Evolutionary conservation across 2,888 invertebrate species (phyloP), one percentile per base, ranked within the genome.

Genomic region (Dyspetes luteomarginatus): DNA sequence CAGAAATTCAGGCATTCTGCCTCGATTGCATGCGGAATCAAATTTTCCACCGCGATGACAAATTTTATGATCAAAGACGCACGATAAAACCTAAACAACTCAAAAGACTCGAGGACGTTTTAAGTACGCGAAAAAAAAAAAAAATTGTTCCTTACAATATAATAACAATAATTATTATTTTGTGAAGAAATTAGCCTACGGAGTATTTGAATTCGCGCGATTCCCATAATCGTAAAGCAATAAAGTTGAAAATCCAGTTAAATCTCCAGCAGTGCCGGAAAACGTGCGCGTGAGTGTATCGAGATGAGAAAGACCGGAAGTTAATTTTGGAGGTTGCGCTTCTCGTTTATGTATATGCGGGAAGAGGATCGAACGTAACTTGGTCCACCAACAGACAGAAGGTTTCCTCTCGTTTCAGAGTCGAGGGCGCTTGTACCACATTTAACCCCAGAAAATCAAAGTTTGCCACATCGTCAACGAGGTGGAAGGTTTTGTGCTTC

Each of bases 381-480:
- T 26, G 64, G 62, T 73, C 24, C 26, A 19, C 30, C 36, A 60
- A 52, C 17, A 58, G 24, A 17, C 15, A 4, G 17, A 48, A 48
- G 60, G 22, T 41, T 26, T 64, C 19, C 36, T 67, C 28, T 36
- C 22, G 48, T 48, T 17, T 48, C 17, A 1, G 45, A 69, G 55
- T 41, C 28, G 48, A 28, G 9, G 50, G 50, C 3, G 7, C 12
- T 64, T 26, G 36, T 50, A 15, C 17, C n/a, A 17, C 19, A 36
- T 55, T 41, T 48, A 48, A 56, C 36, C 56, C n/a, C 15, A 24
- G 58, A 65, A 71, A 69, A 65, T 71, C 58, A 75, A 79, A 79
- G 69, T 79, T 79, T 69, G 65, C 19, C 17, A 17, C 15, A n/a
- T 69, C 58, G 69, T 65, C 74, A 75, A 52, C 64, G 74, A 74